Evolutionary conservation across 2,797 vertebrate genomes (phyloP), one percentile per base, ranked within the genome.

Genomic region (Cyprinella venusta): DNA sequence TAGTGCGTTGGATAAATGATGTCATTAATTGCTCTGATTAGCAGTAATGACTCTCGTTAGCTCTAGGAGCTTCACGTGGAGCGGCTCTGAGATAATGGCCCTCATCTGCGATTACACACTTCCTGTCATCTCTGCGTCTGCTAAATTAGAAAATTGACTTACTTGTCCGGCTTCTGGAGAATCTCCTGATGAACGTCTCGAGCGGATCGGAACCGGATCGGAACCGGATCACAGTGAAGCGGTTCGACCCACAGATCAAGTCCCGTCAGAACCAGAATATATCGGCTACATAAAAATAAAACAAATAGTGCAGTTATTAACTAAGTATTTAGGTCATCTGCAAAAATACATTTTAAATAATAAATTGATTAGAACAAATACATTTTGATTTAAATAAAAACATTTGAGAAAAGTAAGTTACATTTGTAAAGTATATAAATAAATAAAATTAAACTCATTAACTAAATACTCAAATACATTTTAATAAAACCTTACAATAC

Each of bases 1-100:
- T 96, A 95, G 94, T 96, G 95, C 93, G 94, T 97, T 97, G 96
- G 95, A 97, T 96, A 97, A 97, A 98, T 97, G 95, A 97, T 97
- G 96, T 96, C 96, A 96, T 96, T 97, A 96, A 97, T 98, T 97
- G 95, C 93, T 92, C 90, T 98, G 97, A 97, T 97, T 96, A 96
- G 93, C 90, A 92, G 95, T 97, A 97, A 98, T 97, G 96, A 97
- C 97, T 97, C 95, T 97, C 94, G 92, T 96, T 94, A 95, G 94
- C n/a, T n/a, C n/a, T n/a, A 96, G 96, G 94, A 96, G 95, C 95
- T 96, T 96, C 96, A 97, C 97, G 96, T 96, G 95, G 96, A 96
- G 96, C 95, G 96, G 95, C 94, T 96, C 94, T 90, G 90, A 91
- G 90, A 90, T 96, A 96, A 97, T 97, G 96, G 95, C 92, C 91